A percentile compares a stretch with the other conserved stretches of the same genome.
Conservation (phyloP, 2,113 vertebrate species). For the Diphyllodes magnificus region DNA sequence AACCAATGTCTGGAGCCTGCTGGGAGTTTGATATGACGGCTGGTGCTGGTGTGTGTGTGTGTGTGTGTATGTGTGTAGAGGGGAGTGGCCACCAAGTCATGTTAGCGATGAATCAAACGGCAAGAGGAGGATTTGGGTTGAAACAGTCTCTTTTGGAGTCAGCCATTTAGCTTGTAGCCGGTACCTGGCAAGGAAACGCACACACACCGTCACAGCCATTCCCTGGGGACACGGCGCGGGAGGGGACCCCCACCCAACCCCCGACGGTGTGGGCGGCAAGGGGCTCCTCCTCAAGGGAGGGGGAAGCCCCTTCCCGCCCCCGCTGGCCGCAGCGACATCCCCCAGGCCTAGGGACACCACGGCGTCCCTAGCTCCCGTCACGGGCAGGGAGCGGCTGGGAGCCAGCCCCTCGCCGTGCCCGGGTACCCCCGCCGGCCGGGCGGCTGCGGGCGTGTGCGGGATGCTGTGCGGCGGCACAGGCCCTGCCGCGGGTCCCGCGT, state of each 20-base stretch:
- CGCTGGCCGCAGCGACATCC: not conserved
- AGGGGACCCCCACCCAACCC: not conserved
- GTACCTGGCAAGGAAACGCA: not conserved
- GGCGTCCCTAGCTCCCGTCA: not conserved
- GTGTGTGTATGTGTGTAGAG: not conserved
- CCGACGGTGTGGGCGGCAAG: not conserved
- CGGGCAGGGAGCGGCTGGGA: not conserved
- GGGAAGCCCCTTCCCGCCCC: not conserved
- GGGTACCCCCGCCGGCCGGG: not conserved
- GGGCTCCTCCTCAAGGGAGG: not conserved
- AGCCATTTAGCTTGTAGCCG: not conserved
- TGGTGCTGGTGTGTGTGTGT: not conserved
- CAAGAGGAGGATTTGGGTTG: not conserved
- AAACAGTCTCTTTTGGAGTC: not conserved
- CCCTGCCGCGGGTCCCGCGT: not conserved
- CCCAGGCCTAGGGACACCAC: not conserved
- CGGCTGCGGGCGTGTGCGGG: not conserved
- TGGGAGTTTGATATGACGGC: not conserved
- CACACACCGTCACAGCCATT: not conserved
- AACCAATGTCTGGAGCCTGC: conserved; percentile 18
- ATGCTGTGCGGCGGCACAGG: not conserved
- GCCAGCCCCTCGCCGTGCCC: not conserved
- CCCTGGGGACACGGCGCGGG: not conserved
- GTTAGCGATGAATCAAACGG: not conserved
- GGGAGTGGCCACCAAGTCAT: conserved; percentile 35